Percentiles rank a stretch among this genome's conserved stretches.
Evolutionary conservation across 2,797 vertebrate genomes (phyloP).

Genomic region (Acestrorhynchus altus): DNA sequence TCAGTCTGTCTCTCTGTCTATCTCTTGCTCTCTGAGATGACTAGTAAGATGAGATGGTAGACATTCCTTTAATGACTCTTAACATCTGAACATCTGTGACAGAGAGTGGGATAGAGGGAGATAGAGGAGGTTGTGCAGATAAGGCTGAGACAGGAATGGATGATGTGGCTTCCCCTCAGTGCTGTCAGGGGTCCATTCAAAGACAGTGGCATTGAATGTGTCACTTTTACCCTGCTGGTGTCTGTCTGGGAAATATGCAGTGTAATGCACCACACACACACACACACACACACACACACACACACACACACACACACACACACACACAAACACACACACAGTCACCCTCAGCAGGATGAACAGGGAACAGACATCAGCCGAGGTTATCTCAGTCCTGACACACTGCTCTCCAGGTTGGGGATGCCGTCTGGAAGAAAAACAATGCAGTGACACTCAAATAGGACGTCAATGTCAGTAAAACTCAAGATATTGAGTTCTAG

Average conservation of each 20-base stretch:
- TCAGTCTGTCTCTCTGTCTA: background rate
- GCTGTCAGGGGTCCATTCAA: background rate
- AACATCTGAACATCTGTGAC: too few relatives aligned
- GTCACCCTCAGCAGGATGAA: conserved; percentile 18
- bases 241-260: conserved; percentile 15
- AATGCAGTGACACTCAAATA: conserved; percentile 32
- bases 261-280: background rate
- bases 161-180: background rate
- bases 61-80: background rate
- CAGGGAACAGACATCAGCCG: conserved; percentile 30
- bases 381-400: conserved; percentile 36
- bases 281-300: background rate
- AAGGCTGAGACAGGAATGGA: background rate
- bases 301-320: background rate
- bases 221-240: background rate
- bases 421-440: conserved; percentile 7
- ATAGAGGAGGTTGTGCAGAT: background rate
- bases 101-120: background rate
- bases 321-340: background rate
- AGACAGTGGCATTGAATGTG: background rate
- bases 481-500: background rate
- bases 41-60: too few relatives aligned
- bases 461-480: conserved; percentile 26
- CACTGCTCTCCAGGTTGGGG: conserved; percentile 10
- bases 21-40: too few relatives aligned